Evolutionary conservation across 53 echinoderm and acorn worm genomes (phyloP), one percentile per base, ranked within the genome.

Genomic region (Holothuria leucospilota): DNA sequence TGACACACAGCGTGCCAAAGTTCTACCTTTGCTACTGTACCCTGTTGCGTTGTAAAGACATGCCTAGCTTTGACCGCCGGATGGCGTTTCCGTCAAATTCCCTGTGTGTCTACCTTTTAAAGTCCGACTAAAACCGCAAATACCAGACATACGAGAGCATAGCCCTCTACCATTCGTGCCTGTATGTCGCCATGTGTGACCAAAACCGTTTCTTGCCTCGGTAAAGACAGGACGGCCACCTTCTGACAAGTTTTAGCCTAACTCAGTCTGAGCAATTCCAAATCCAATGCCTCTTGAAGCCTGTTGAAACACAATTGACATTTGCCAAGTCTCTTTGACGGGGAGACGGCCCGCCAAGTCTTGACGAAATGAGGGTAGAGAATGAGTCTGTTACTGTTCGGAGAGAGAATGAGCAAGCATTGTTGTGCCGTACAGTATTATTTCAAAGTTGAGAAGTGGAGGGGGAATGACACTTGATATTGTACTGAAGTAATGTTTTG

Each of bases 1-100:
- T 81, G 81, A 81, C 81, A 75, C 75, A 75, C 75, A 81, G 81
- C 53, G 62, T 81, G 81, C 81, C 81, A 81, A 81, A 81, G 62
- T 81, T 81, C 81, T 81, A 81, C 81, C 81, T 81, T 59, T 29
- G 81, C 59, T 30, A 67, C 68, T 56, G 56, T 56, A 75, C 75
- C 75, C 15, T 49, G 75, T 75, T 75, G 49, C 51, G 52, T 75
- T 75, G 75, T 52, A 51, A 75, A 49, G 75, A 49, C 75, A 75
- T 51, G 49, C 75, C 52, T 49, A 49, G 75, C 75, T 52, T 51
- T 52, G 75, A 23, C 75, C 41, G 75, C 49, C 75, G 49, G 49
- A 75, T 42, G 56, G 56, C 75, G 53, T 25, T 52, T 75, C 75
- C 23, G 75, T 52, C 75, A 75, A 46, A 75, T 49, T 49, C 52